These are phyloP conservation scores for Pseudochromis fuscus DNA, from an alignment of 2,797 vertebrate genomes.

Conservation along the genomic window DNA sequence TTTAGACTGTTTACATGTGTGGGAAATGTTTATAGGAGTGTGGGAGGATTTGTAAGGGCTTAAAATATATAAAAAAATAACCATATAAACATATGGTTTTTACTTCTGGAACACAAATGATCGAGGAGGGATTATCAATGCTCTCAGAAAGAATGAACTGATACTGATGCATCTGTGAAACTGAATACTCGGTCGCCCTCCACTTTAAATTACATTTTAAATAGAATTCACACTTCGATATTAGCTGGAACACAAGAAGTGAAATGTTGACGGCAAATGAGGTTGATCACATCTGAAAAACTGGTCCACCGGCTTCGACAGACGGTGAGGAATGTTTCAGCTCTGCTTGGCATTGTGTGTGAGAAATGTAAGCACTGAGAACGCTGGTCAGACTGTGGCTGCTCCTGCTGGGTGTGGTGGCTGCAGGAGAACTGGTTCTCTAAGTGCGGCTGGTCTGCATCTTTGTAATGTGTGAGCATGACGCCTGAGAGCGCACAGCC, in stretches of 20 bases:
- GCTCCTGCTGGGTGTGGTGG: slow-evolving; percentile 23
- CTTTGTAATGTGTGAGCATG: neutral
- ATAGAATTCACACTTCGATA: neutral
- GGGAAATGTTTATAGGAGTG: too few relatives aligned
- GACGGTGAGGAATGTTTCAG: slow-evolving; percentile 1
- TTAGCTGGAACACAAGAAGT: neutral
- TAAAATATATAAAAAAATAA: too few relatives aligned
- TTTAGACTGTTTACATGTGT: too few relatives aligned
- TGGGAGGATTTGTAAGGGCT: too few relatives aligned
- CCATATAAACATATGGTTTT: too few relatives aligned
- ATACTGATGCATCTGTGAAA: too few relatives aligned
- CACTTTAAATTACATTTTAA: neutral
- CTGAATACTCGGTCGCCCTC: too few relatives aligned
- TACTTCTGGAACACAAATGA: too few relatives aligned
- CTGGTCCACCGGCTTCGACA: neutral
- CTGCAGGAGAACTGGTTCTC: neutral
- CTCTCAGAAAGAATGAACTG: too few relatives aligned
- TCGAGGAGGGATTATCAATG: too few relatives aligned
- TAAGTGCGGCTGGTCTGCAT: neutral
- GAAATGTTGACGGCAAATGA: neutral
- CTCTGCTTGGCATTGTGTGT: neutral
- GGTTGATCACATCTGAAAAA: slow-evolving; percentile 2
- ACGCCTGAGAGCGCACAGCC: slow-evolving; percentile 11
- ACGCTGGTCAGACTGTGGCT: neutral
- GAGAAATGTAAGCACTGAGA: neutral